Base-by-base conservation (phyloP, 2,888 invertebrate genomes). In the Volucella inanis region DNA sequence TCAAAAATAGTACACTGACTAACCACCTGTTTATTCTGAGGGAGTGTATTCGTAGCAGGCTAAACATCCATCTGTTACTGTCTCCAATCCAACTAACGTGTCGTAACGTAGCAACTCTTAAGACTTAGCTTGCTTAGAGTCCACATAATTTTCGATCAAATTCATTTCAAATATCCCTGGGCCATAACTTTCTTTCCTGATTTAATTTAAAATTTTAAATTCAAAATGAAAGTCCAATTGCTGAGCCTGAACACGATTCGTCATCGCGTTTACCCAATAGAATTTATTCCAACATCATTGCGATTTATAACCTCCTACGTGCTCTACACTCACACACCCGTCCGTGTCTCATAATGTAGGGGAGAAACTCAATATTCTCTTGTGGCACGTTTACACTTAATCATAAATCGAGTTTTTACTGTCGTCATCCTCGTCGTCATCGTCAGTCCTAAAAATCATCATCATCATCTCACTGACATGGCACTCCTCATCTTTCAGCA, bases 351-450 rank as follows among this genome's bases (percentile, higher is more conserved):
- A 45, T 12, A 9, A n/a, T 12, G 50, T n/a, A 38, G 18, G 45
- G 49, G 31, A 22, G 71, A 84, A 84, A 79, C 79, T 76, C 84
- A 80, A 84, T 84, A 84, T 84, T 67, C 71, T 52, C 75, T 49
- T 71, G 65, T 70, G 79, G 84, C 84, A 84, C 84, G 84, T 84
- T 84, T 75, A 79, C 79, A 84, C 84, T 84, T 80, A 79, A 79
- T 84, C 79, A 84, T 79, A 84, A 84, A 79, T 84, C 84, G 84
- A 84, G 65, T 79, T 84, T 84, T 80, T 79, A 84, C 70, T 84
- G 84, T 84, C 80, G 74, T 65, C 70, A 57, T 70, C 74, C 64
- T 79, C 84, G 64, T 84, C 80, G 74, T 65, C 70, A 52, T 70
- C 79, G 70, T 79, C 84, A 59, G 75, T 84, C 14, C 61, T 62